These are phyloP conservation scores for Helogale parvula DNA, from an alignment of 2,113 vertebrate species.

Conservation along the genomic window DNA sequence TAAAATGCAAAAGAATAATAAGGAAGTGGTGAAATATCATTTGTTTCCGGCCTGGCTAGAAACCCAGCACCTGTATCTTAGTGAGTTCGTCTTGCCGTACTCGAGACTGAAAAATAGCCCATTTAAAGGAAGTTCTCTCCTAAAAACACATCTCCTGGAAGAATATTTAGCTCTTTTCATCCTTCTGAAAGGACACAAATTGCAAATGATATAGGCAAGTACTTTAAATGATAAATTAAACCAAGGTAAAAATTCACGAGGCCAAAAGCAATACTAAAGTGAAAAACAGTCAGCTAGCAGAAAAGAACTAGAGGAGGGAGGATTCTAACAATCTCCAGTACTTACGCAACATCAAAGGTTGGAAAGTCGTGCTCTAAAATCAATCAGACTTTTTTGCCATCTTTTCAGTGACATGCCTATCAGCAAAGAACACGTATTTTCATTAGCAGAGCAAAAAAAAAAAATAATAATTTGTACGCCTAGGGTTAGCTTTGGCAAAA, in stretches of 20 bases:
- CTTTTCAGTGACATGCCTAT: constrained; percentile 47
- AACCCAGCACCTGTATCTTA: neutral
- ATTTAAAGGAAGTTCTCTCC: neutral
- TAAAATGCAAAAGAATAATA: neutral
- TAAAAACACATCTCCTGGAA: neutral
- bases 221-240: constrained; percentile 44
- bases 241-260: constrained; percentile 26
- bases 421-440: constrained; percentile 23
- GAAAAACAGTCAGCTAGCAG: constrained; percentile 10
- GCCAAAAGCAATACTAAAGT: neutral
- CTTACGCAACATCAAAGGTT: neutral
- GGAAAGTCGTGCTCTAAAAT: constrained; percentile 27
- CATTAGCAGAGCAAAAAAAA: constrained; percentile 33
- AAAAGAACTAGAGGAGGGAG: neutral
- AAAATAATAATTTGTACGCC: neutral
- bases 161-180: neutral
- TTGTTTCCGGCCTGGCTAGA: neutral
- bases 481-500: constrained; percentile 48
- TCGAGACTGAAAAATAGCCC: neutral
- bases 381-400: constrained; percentile 10
- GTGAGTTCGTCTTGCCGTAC: neutral
- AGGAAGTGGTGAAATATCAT: neutral
- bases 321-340: neutral
- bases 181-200: constrained; percentile 27
- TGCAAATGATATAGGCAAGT: neutral